These are phyloP conservation scores for Lytechinus pictus DNA, from an alignment of 35 echinoderm and acorn worm genomes.

Conservation along the genomic window DNA sequence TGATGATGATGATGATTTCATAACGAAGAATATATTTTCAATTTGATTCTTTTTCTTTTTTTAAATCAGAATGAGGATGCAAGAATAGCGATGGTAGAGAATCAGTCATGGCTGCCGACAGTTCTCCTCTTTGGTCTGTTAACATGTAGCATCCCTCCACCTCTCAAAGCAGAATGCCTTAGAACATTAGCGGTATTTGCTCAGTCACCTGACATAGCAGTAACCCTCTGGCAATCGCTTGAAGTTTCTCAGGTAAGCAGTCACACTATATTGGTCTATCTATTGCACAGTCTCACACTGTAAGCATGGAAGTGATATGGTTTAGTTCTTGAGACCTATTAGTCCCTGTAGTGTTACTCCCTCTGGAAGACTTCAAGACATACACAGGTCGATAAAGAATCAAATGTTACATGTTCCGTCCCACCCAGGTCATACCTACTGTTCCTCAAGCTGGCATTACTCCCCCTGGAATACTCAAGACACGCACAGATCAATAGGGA, in stretches of 20 bases:
- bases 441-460: constrained; percentile 43
- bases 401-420: background rate
- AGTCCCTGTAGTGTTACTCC: no score
- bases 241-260: constrained; percentile 87
- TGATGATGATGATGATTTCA: no score
- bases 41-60: no score
- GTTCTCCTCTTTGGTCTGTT: constrained; percentile 86
- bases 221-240: constrained; percentile 88
- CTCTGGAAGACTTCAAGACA: no score
- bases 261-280: background rate
- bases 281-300: no score
- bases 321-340: no score
- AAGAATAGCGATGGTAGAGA: constrained; percentile 80
- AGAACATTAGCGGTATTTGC: constrained; percentile 79
- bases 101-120: constrained; percentile 90
- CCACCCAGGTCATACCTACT: constrained; percentile 79
- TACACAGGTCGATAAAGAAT: no score
- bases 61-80: constrained; percentile 91
- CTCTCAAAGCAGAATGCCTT: constrained; percentile 88
- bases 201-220: constrained; percentile 85
- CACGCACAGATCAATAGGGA: no score
- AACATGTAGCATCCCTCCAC: constrained; percentile 86
- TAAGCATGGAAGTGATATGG: no score
- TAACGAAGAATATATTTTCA: no score
- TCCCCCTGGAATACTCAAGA: constrained; percentile 62